Evolutionary conservation across 92 coral and sea anemone genomes (phyloP).

Genomic region (Chrysogorgia sp.): DNA sequence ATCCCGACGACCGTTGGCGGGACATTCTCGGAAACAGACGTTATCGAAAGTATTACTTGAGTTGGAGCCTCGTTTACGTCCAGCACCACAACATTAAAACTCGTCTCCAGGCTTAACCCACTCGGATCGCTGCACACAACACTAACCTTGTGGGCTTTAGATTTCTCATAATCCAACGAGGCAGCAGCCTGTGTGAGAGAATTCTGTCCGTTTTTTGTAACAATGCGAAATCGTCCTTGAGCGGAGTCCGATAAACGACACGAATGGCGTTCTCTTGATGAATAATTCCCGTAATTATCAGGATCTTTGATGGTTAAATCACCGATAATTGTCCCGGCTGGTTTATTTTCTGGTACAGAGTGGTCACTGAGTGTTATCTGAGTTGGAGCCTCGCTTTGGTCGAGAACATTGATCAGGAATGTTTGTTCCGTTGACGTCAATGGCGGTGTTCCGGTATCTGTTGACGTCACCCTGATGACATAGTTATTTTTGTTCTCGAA

Average conservation of each 20-base stretch:
- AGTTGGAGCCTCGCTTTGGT: slow-evolving; percentile 87
- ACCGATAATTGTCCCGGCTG: slow-evolving; percentile 69
- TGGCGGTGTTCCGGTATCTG: slow-evolving; percentile 75
- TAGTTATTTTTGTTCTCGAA: slow-evolving; percentile 68
- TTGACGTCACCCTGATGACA: slow-evolving; percentile 65
- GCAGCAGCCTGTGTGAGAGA: slow-evolving; percentile 50
- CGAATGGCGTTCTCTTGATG: slow-evolving; percentile 76
- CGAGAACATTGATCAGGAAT: slow-evolving; percentile 62
- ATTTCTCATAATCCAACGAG: slow-evolving; percentile 67
- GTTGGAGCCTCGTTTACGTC: slow-evolving; percentile 88
- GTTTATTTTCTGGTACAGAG: slow-evolving; percentile 70
- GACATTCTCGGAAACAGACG: slow-evolving; percentile 74
- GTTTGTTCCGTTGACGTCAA: slow-evolving; percentile 31
- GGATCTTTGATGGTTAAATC: slow-evolving; percentile 78
- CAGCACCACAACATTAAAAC: slow-evolving; percentile 42
- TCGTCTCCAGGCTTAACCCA: slow-evolving; percentile 61
- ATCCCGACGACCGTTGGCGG: slow-evolving; percentile 70
- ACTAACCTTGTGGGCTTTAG: slow-evolving; percentile 59
- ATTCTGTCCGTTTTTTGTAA: slow-evolving; percentile 5
- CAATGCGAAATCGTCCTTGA: slow-evolving; percentile 23
- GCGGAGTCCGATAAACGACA: slow-evolving; percentile 68
- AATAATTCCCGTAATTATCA: slow-evolving; percentile 79
- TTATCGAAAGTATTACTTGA: slow-evolving; percentile 64
- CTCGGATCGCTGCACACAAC: slow-evolving; percentile 77
- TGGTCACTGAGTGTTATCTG: slow-evolving; percentile 59